phyloP scores from a whole-genome alignment of 2,113 vertebrate species.

The Ploceus nigricollis region DNA sequence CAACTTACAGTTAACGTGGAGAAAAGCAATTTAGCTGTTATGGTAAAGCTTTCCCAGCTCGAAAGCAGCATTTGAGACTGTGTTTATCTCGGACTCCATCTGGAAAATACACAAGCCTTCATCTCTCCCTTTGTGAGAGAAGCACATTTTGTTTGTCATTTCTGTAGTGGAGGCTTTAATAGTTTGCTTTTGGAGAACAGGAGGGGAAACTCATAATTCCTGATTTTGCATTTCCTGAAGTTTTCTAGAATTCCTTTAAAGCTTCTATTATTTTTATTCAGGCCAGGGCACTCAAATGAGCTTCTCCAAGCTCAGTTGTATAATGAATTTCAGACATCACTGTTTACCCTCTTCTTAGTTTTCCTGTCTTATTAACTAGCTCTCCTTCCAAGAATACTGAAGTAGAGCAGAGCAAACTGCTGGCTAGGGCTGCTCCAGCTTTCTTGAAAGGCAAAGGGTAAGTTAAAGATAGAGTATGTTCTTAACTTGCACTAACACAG shows the following conservation, averaged over 20 bases:
- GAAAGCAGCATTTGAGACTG: neutral
- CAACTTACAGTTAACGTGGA: neutral
- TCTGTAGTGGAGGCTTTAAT: neutral
- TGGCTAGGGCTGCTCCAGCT: slow-evolving; percentile 86
- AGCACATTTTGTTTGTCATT: neutral
- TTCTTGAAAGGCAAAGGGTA: slow-evolving; percentile 96
- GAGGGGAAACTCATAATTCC: neutral
- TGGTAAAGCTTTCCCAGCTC: neutral
- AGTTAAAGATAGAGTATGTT: slow-evolving; percentile 77
- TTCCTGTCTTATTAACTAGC: slow-evolving; percentile 83
- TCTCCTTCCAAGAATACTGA: slow-evolving; percentile 85
- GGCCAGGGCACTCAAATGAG: neutral
- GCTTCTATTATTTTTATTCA: neutral
- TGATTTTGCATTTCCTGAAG: neutral
- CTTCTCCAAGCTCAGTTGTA: slow-evolving; percentile 39
- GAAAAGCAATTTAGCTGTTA: neutral
- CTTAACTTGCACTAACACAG: slow-evolving; percentile 59
- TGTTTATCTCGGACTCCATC: neutral
- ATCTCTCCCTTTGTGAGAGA: neutral
- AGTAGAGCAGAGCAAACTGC: slow-evolving; percentile 84
- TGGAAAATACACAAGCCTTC: neutral
- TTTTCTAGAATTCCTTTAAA: neutral
- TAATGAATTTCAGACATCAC: slow-evolving; percentile 42
- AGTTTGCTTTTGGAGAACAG: neutral
- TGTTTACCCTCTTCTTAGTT: slow-evolving; percentile 76